Evolutionary conservation across 64 coral and sea anemone genomes (phyloP).

Genomic region (Montipora sp.): DNA sequence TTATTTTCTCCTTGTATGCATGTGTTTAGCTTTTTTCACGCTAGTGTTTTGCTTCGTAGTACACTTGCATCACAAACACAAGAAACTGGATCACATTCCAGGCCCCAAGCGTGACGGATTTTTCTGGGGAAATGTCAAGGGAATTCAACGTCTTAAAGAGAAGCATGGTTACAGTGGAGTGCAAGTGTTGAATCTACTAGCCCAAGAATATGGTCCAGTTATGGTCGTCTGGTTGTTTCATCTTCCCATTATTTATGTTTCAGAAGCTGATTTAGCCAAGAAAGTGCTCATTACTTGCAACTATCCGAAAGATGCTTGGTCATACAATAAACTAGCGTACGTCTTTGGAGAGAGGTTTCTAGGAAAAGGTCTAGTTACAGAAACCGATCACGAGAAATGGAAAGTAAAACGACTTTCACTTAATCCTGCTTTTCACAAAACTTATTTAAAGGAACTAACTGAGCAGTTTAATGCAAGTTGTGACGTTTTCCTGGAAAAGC

Average conservation of each 20-base stretch:
- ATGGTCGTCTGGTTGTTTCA: constrained; percentile 66
- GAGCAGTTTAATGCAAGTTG: constrained; percentile 74
- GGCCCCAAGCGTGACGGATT: constrained; percentile 77
- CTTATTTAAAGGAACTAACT: constrained; percentile 68
- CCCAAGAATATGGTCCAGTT: constrained; percentile 63
- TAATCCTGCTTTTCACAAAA: constrained; percentile 74
- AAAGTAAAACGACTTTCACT: constrained; percentile 48
- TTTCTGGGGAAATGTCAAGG: constrained; percentile 70
- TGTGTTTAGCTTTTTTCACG: constrained; percentile 46
- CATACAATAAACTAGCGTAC: constrained; percentile 25
- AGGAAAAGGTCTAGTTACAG: constrained; percentile 70
- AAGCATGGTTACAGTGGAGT: background rate
- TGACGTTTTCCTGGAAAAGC: constrained; percentile 64
- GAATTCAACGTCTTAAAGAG: constrained; percentile 32
- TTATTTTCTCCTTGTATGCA: constrained; percentile 16
- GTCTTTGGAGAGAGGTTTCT: constrained; percentile 79
- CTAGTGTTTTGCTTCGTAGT: constrained; percentile 67
- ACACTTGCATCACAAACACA: constrained; percentile 64
- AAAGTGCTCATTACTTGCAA: constrained; percentile 79
- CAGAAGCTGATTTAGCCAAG: constrained; percentile 56
- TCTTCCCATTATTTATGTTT: constrained; percentile 63
- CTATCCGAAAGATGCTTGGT: constrained; percentile 55
- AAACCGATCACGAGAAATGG: constrained; percentile 68
- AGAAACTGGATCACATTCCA: constrained; percentile 72
- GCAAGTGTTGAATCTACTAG: constrained; percentile 40